Conservation (phyloP, 2,113 vertebrate species). For the Menidia beryllina region DNA sequence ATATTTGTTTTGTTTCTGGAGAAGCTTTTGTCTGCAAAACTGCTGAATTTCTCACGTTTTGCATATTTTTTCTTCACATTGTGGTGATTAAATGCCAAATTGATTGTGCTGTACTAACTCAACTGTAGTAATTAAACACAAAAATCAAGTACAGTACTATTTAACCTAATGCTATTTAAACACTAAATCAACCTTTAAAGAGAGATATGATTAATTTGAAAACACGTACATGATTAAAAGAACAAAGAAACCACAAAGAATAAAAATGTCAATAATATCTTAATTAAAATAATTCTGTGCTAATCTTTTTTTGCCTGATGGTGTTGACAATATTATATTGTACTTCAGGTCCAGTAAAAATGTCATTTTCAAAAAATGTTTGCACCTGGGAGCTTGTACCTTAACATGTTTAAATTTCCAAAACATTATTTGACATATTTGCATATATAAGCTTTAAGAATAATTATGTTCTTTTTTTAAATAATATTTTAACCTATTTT, state of each 20-base stretch:
- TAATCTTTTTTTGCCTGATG: not conserved
- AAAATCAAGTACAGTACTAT: too few relatives aligned
- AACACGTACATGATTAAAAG: not conserved
- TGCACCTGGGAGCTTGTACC: not conserved
- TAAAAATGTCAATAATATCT: not conserved
- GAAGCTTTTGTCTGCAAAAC: too few relatives aligned
- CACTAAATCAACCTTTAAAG: not conserved
- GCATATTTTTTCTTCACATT: not conserved
- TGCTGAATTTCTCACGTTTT: too few relatives aligned
- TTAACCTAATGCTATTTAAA: too few relatives aligned
- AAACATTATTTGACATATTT: slow-evolving; percentile 7
- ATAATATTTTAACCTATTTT: not conserved
- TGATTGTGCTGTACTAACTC: too few relatives aligned
- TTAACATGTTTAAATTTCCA: not conserved
- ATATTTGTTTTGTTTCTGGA: too few relatives aligned
- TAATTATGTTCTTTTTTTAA: not conserved
- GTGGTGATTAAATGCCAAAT: not conserved
- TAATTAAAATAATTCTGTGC: not conserved
- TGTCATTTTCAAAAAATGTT: not conserved
- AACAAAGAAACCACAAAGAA: too few relatives aligned
- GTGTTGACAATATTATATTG: not conserved
- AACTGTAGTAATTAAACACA: too few relatives aligned
- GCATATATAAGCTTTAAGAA: not conserved
- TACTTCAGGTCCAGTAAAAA: not conserved
- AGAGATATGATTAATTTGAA: not conserved